phyloP scores from a whole-genome alignment of 1,140 invertebrate genomes.

The Magallana gigas region DNA sequence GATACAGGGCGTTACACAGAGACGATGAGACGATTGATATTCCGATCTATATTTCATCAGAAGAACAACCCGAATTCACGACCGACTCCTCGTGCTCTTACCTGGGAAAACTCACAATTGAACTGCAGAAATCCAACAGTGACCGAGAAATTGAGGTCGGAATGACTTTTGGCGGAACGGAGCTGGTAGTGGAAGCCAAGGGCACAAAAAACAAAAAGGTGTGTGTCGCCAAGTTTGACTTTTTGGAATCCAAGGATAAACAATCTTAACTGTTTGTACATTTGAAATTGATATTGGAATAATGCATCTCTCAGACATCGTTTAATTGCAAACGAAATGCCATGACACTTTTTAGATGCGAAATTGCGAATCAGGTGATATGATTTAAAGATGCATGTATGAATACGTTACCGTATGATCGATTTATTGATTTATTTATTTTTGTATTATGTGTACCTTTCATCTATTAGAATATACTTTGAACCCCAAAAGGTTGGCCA shows the following conservation, averaged over 20 bases:
- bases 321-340: too few relatives aligned
- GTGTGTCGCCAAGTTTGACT: conserved; percentile 51
- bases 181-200: conserved; percentile 50
- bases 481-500: too few relatives aligned
- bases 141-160: conserved; percentile 43
- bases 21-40: conserved; percentile 39
- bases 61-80: conserved; percentile 44
- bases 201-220: conserved; percentile 24
- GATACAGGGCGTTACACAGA: conserved; percentile 42
- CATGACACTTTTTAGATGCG: too few relatives aligned
- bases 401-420: too few relatives aligned
- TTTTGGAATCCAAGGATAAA: conserved; percentile 52
- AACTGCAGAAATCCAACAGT: conserved; percentile 34
- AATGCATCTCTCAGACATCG: too few relatives aligned
- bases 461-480: too few relatives aligned
- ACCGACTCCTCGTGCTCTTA: conserved; percentile 49
- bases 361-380: too few relatives aligned
- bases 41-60: conserved; percentile 46
- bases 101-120: conserved; percentile 45
- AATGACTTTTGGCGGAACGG: conserved; percentile 59
- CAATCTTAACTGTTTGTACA: conserved; percentile 49
- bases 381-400: too few relatives aligned
- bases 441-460: too few relatives aligned
- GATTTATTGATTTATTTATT: too few relatives aligned
- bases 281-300: neutral